Evolutionary conservation across 2,797 vertebrate genomes (phyloP).

Genomic region (Falco berigora): DNA sequence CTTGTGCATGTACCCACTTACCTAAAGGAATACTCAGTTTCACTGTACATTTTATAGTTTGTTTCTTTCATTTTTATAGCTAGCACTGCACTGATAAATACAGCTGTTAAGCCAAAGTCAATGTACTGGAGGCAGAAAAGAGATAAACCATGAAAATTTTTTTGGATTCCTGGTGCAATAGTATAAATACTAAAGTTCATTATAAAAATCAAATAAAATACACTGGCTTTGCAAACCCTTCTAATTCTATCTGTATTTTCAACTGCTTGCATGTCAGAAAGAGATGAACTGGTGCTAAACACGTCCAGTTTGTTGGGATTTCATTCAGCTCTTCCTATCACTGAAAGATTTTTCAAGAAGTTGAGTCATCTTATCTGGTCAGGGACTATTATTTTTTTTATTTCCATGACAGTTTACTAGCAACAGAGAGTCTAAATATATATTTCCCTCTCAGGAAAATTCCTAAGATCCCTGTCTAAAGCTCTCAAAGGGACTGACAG

Average conservation of each 20-base stretch:
- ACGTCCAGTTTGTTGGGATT: not conserved
- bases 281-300: conserved; percentile 40
- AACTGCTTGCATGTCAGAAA: conserved; percentile 32
- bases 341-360: not conserved
- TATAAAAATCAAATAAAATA: conserved; percentile 35
- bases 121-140: conserved; percentile 40
- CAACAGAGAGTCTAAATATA: not conserved
- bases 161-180: conserved; percentile 49
- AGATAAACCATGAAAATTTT: conserved; percentile 45
- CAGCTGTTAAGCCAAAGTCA: conserved; percentile 58
- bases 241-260: conserved; percentile 64
- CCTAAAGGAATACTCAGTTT: not conserved
- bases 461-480: not conserved
- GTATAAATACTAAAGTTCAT: conserved; percentile 37
- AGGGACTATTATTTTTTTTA: not conserved
- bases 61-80: conserved; percentile 48
- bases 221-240: conserved; percentile 50
- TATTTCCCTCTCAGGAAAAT: not conserved
- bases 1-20: not conserved
- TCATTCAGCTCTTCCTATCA: not conserved
- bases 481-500: not conserved
- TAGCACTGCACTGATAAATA: conserved; percentile 52
- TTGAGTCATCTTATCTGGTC: not conserved
- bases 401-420: not conserved
- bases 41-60: not conserved